Evolutionary conservation across 2,797 vertebrate species (phyloP), one percentile per base, ranked within the genome.

Genomic region (Scarus forsteni): DNA sequence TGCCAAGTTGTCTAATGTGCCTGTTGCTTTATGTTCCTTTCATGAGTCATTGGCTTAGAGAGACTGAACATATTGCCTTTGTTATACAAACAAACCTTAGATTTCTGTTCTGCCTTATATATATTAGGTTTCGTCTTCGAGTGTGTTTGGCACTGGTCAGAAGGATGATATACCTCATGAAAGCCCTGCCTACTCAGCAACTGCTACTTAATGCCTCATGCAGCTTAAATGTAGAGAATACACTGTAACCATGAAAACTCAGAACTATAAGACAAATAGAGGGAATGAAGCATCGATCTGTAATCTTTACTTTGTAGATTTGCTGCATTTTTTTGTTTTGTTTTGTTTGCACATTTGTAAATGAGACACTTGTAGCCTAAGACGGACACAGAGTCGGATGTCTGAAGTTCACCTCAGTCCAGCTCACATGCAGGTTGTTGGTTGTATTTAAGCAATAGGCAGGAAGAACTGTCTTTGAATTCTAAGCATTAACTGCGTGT

Each of bases 151-250:
- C 85, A 73, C 85, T 73, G 81, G 70, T 85, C 81, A 77, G 66
- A 86, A 75, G 82, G 82, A 80, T 82, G 73, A 89, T 86, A 92
- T 93, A 92, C 91, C 92, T 92, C 91, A 89, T 71, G 75, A 73
- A 71, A 75, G 76, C 75, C 80, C 86, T 73, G 90, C 86, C 84
- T 88, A 85, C 75, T 65, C 77, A 73, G 73, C 64, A 69, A 77
- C 77, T 80, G 75, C 73, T 88, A 82, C 69, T 65, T 66, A 80
- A 78, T 70, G 84, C 86, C 83, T 88, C 84, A 79, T 70, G 70
- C 75, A 81, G 70, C 79, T 66, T 67, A 67, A 66, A 35, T 75
- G 82, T 84, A 79, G 71, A 84, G 52, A 81, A 79, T 55, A 82
- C 81, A 85, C 81, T 83, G 87, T 90, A 81, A 75, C 54, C 39